Percentiles rank a stretch among this genome's conserved stretches.
Conservation (phyloP, 2,888 invertebrate species). For the Tenthredo scrophulariae region DNA sequence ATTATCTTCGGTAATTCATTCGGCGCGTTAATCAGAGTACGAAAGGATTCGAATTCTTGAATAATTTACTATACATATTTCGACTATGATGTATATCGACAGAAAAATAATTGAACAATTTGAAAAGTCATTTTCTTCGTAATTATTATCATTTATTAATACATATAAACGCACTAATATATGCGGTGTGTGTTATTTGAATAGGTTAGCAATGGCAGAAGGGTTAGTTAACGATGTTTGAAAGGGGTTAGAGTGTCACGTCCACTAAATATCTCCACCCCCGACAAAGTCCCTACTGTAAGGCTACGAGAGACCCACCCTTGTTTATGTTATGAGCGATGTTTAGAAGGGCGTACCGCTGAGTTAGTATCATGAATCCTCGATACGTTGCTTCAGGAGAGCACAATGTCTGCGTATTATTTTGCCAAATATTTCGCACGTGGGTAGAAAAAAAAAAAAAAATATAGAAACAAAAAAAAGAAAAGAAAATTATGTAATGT, state of each 20-base stretch:
- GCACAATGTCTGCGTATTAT: not conserved
- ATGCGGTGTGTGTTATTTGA: constrained; percentile 56
- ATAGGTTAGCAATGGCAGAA: constrained; percentile 52
- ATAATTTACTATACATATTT: not conserved
- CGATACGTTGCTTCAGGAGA: constrained; percentile 21
- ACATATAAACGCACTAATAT: not conserved
- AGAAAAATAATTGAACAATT: not conserved
- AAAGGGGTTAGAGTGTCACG: constrained; percentile 60
- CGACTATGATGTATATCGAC: not conserved
- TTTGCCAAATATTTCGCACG: not conserved
- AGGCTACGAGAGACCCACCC: constrained; percentile 57
- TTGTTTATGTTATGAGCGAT: constrained; percentile 67
- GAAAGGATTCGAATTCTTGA: not conserved
- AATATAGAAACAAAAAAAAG: not conserved
- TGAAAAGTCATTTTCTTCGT: not conserved
- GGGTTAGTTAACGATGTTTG: constrained; percentile 67
- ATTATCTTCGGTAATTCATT: not conserved
- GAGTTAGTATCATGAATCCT: constrained; percentile 54
- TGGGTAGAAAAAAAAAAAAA: too few species aligned
- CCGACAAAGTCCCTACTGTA: constrained; percentile 27
- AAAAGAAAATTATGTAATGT: not conserved
- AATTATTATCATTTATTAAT: not conserved
- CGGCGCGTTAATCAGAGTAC: not conserved
- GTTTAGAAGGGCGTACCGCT: constrained; percentile 53
- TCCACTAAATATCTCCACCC: constrained; percentile 63